Percentiles rank a stretch among this genome's conserved stretches.
Evolutionary conservation across 2,113 vertebrate genomes (phyloP).

Genomic region (Rallus limicola): DNA sequence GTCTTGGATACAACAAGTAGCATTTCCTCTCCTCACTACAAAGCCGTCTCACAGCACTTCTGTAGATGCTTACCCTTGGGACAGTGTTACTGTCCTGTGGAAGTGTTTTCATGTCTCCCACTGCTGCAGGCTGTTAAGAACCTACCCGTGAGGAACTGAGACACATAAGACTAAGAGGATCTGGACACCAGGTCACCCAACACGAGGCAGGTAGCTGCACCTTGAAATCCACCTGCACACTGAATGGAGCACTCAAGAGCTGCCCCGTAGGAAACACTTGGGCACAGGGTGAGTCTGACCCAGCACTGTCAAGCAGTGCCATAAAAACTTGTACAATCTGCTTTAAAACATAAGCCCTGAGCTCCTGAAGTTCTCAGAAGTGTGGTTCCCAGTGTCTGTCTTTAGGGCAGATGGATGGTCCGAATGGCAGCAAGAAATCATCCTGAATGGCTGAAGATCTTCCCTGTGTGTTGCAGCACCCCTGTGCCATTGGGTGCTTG

Average conservation of each 20-base stretch:
- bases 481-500: not conserved
- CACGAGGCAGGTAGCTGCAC: rapidly evolving
- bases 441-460: not conserved
- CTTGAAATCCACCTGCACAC: not conserved
- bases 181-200: not conserved
- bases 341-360: not conserved
- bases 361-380: not conserved
- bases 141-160: not conserved
- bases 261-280: not conserved
- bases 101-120: not conserved
- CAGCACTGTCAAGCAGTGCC: rapidly evolving
- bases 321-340: not conserved
- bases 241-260: not conserved
- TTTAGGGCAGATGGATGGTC: not conserved
- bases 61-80: not conserved
- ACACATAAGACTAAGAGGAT: not conserved
- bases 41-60: not conserved
- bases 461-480: not conserved
- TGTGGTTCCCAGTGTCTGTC: rapidly evolving
- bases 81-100: not conserved
- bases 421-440: rapidly evolving
- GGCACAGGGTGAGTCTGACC: not conserved
- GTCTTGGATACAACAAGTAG: not conserved
- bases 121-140: not conserved
- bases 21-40: not conserved